A percentile compares a stretch with the other conserved stretches of the same genome.
These are phyloP conservation scores for Platichthys flesus DNA, from an alignment of 2,113 vertebrate species.

Conservation along the genomic window DNA sequence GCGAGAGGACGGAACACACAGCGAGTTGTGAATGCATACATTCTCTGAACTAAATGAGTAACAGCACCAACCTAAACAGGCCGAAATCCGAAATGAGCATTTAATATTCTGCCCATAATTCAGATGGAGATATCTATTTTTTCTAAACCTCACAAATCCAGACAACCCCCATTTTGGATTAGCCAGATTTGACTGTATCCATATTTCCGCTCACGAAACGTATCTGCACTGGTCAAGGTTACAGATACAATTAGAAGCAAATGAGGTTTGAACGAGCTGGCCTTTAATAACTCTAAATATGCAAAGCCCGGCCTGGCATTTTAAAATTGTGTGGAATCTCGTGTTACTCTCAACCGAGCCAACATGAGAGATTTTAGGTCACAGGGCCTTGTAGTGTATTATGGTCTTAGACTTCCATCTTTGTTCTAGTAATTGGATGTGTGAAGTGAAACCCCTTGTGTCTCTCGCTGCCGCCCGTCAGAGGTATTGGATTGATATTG, in stretches of 20 bases:
- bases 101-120: constrained; percentile 62
- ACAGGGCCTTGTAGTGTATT: constrained; percentile 76
- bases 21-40: constrained; percentile 45
- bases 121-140: constrained; percentile 26
- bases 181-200: constrained; percentile 73
- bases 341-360: constrained; percentile 72
- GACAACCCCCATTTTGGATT: constrained; percentile 74
- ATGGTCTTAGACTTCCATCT: constrained; percentile 75
- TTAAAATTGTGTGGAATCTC: constrained; percentile 77
- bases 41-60: constrained; percentile 48
- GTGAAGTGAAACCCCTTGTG: constrained; percentile 68
- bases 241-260: constrained; percentile 79
- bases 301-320: constrained; percentile 77
- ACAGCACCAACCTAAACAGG: constrained; percentile 32
- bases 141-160: constrained; percentile 65
- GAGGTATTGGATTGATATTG: constrained; percentile 73
- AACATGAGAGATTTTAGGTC: constrained; percentile 70
- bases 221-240: constrained; percentile 76
- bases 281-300: constrained; percentile 81
- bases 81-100: constrained; percentile 49
- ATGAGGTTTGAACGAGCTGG: constrained; percentile 77
- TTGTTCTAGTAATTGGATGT: constrained; percentile 78
- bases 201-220: constrained; percentile 70
- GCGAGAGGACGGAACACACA: constrained; percentile 47
- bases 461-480: constrained; percentile 58